phyloP scores from a whole-genome alignment of 2,888 invertebrate genomes.

The Cantharis flavilabris region DNA sequence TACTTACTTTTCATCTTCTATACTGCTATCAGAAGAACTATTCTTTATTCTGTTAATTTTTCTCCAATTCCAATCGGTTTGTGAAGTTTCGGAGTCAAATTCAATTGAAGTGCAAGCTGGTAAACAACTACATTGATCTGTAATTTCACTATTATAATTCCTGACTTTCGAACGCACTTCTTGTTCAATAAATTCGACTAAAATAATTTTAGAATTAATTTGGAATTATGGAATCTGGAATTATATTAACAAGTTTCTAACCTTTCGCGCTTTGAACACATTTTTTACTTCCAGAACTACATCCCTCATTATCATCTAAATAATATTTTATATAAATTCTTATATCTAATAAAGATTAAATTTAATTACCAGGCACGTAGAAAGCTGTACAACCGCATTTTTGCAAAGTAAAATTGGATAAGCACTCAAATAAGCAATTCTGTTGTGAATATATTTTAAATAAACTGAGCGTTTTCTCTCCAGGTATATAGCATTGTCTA shows the following conservation, averaged over 20 bases:
- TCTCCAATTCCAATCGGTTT: constrained; percentile 1
- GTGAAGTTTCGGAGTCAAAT: constrained; percentile 10
- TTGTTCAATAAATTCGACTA: neutral
- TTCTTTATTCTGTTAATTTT: neutral
- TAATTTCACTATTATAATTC: neutral
- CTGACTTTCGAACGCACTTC: neutral
- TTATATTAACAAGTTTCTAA: neutral
- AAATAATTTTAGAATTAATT: no score
- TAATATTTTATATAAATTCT: no score
- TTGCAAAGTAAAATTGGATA: constrained; percentile 37
- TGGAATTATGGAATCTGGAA: no score
- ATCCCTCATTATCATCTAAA: neutral
- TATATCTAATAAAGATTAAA: no score
- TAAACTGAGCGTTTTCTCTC: constrained; percentile 37
- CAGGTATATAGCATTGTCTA: constrained; percentile 40
- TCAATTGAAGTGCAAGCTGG: constrained; percentile 6
- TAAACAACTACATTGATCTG: neutral
- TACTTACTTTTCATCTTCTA: no score
- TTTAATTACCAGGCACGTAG: no score
- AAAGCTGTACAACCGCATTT: constrained; percentile 37
- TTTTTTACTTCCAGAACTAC: neutral
- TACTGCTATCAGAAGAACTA: no score
- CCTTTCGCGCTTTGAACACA: neutral
- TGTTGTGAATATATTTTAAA: constrained; percentile 40
- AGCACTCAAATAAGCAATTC: constrained; percentile 42